Conservation (phyloP, 2,888 invertebrate species). For the Cheiracanthium punctorium region DNA sequence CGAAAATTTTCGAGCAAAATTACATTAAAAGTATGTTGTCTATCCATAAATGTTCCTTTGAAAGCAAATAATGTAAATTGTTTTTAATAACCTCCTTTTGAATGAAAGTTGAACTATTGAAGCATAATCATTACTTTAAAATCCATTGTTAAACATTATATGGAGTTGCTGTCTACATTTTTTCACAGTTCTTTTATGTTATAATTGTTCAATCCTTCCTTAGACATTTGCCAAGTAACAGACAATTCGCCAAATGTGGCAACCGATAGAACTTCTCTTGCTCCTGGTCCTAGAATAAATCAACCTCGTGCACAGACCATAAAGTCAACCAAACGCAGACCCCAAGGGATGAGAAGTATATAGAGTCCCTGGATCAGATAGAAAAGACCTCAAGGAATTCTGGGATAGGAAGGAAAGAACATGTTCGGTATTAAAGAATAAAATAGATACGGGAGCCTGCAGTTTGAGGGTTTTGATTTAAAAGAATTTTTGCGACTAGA, state of each 20-base stretch:
- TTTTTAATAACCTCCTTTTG: too few relatives aligned
- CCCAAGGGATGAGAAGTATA: conserved; percentile 54
- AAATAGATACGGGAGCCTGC: conserved; percentile 40
- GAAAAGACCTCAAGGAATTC: conserved; percentile 50
- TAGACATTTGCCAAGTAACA: too few relatives aligned
- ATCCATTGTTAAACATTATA: too few relatives aligned
- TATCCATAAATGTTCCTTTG: too few relatives aligned
- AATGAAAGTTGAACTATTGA: too few relatives aligned
- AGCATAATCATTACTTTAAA: too few relatives aligned
- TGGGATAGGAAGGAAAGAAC: conserved; percentile 8
- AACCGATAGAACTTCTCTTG: conserved; percentile 40
- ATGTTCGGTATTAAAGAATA: conserved; percentile 62
- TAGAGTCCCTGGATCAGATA: conserved; percentile 61
- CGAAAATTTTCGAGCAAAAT: too few relatives aligned
- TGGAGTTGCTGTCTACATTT: too few relatives aligned
- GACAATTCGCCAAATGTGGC: conserved; percentile 29
- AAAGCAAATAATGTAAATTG: too few relatives aligned
- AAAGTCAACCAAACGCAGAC: conserved; percentile 68
- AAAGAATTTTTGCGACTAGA: background rate
- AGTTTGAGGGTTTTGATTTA: conserved; percentile 53
- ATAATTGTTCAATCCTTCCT: too few relatives aligned
- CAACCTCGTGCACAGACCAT: conserved; percentile 71
- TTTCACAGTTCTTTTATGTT: too few relatives aligned
- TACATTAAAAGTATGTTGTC: too few relatives aligned
- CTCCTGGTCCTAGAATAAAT: conserved; percentile 67